phyloP scores from a whole-genome alignment of 2,797 vertebrate species.

The Oophaga sylvatica region DNA sequence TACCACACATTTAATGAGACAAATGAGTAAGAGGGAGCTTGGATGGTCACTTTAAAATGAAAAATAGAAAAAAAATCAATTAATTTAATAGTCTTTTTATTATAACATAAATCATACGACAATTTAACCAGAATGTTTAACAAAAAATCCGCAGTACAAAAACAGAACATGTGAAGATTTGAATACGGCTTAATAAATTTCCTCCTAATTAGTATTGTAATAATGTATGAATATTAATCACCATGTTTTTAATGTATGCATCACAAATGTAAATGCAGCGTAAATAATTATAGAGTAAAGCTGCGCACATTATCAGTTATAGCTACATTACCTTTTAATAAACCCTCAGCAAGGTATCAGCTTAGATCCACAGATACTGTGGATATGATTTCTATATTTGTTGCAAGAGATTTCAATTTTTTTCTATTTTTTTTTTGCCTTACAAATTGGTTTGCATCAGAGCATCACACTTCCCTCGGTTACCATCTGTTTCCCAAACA shows the following conservation, averaged over 20 bases:
- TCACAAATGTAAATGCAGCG: background rate
- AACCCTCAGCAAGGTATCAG: constrained; percentile 20
- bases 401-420: background rate
- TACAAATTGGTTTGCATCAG: constrained; percentile 52
- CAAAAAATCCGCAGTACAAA: background rate
- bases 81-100: background rate
- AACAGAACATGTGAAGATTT: background rate
- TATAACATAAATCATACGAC: background rate
- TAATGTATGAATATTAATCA: background rate
- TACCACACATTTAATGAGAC: no score
- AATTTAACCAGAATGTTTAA: background rate
- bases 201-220: background rate
- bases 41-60: background rate
- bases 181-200: background rate
- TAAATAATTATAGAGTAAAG: background rate
- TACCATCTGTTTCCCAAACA: constrained; percentile 56
- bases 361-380: background rate
- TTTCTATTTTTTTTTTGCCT: constrained; percentile 23
- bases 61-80: background rate
- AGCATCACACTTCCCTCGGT: constrained; percentile 49
- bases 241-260: background rate
- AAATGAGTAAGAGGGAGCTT: no score
- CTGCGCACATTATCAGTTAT: background rate
- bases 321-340: constrained; percentile 24
- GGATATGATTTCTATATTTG: background rate